Conservation (phyloP, 2,888 invertebrate species). For the Diploptera punctata region DNA sequence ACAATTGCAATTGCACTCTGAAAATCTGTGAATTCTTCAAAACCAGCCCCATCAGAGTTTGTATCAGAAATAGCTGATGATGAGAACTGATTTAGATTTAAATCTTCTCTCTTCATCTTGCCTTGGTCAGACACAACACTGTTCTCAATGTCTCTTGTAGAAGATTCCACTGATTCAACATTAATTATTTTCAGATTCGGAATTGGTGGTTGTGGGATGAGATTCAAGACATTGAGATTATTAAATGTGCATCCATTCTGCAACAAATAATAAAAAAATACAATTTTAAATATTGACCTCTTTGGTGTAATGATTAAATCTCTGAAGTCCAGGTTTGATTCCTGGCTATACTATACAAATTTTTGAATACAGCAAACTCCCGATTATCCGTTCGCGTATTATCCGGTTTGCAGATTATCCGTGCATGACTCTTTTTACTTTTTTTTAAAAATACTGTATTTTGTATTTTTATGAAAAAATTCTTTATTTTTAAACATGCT, state of each 20-base stretch:
- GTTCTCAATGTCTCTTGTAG: neutral
- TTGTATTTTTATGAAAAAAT: too few relatives aligned
- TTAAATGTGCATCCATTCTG: conserved; percentile 49
- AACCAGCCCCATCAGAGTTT: conserved; percentile 32
- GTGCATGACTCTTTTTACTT: too few relatives aligned
- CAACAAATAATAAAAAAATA: conserved; percentile 35
- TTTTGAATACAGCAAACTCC: too few relatives aligned
- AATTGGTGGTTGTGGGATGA: conserved; percentile 48
- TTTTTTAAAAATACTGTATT: too few relatives aligned
- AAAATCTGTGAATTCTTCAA: conserved; percentile 60
- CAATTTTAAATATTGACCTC: neutral
- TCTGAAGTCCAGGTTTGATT: too few relatives aligned
- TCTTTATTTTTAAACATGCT: too few relatives aligned
- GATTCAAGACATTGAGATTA: conserved; percentile 47
- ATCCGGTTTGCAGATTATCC: too few relatives aligned
- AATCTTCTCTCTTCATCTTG: conserved; percentile 28
- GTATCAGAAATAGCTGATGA: neutral
- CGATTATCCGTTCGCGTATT: too few relatives aligned
- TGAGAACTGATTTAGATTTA: conserved; percentile 24
- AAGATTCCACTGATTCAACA: conserved; percentile 11
- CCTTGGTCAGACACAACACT: neutral
- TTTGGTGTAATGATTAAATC: too few relatives aligned
- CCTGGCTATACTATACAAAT: too few relatives aligned
- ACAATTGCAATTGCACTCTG: conserved; percentile 52
- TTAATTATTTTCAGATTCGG: conserved; percentile 53